Percentiles rank a stretch among this genome's conserved stretches.
phyloP scores from a whole-genome alignment of 2,888 invertebrate species.

The Diarsia mendica region DNA sequence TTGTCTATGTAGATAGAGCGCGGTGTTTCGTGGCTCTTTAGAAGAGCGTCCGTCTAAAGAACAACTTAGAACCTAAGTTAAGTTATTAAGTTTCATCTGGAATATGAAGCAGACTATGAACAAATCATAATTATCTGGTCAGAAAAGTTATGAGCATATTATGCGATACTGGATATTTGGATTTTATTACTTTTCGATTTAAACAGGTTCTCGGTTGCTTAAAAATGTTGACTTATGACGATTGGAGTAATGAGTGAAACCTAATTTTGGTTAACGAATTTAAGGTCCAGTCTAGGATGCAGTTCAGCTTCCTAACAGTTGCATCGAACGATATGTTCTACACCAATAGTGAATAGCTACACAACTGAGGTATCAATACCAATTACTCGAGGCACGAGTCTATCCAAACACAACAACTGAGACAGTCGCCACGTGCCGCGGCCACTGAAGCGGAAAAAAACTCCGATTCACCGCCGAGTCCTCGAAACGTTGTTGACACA shows the following conservation, averaged over 20 bases:
- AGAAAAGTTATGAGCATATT: too few species aligned
- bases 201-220: not conserved
- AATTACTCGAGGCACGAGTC: conserved; percentile 39
- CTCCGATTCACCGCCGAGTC: conserved; percentile 71
- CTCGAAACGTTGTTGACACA: conserved; percentile 87
- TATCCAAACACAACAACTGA: conserved; percentile 47
- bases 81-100: too few species aligned
- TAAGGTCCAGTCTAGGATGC: not conserved
- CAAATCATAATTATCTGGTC: not conserved
- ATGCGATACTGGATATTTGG: too few species aligned
- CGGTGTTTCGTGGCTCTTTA: too few species aligned
- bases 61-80: too few species aligned
- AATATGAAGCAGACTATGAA: not conserved
- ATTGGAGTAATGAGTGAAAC: too few species aligned
- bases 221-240: not conserved
- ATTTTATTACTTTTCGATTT: not conserved
- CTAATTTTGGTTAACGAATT: not conserved
- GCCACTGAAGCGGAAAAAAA: conserved; percentile 74
- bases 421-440: conserved; percentile 59
- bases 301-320: not conserved
- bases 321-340: conserved; percentile 5
- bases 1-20: not conserved
- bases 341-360: not conserved
- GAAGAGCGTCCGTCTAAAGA: not conserved
- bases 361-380: conserved; percentile 19